Evolutionary conservation across 2,113 vertebrate genomes (phyloP), one percentile per base, ranked within the genome.

Genomic region (Cynoglossus semilaevis): DNA sequence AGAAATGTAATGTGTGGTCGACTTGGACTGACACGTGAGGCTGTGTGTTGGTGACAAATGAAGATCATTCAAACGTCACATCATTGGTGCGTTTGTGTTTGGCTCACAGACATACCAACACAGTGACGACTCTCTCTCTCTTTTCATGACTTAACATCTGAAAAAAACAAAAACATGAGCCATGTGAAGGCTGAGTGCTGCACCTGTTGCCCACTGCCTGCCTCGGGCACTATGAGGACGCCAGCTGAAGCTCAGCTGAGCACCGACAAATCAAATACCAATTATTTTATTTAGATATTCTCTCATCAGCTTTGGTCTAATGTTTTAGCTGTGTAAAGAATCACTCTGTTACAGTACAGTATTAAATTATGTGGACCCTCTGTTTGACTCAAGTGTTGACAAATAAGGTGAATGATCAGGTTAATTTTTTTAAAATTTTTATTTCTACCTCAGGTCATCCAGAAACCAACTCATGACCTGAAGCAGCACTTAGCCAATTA

Each of bases 401-500:
- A 6, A 29, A 29, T 29, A 29, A 29, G 22, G 22, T 29, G 22
- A 29, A 29, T 29, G 22, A 29, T 8, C 3, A 8, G 15, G 1
- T 45, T 44, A 56, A 51, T 1, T 18, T 61, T 62, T 3, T 29
- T 9, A n/a, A 12, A 37, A 29, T 56, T 17, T 40, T 10, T 7
- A 15, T 35, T 52, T 58, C 35, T 11, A 44, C 54, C 43, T 8
- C 79, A 99, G 97, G 93, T 96, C 70, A 92, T 99, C 72, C 95
- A 97, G 79, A 99, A 99, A 77, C 97, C 96, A 0, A 92, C 91
- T 50, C 91, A 94, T 0, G 95, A 98, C 38, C 77, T 96, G 82
- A 99, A 99, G 83, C 97, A 98, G 77, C 96, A 98, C 60, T 74
- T 99, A 85, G 88, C 96, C 0, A 82, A 46, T 45, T 95, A 91